A percentile compares a stretch with the other conserved stretches of the same genome.
phyloP scores from a whole-genome alignment of 1,140 invertebrate species.

The Parasteatoda tepidariorum region DNA sequence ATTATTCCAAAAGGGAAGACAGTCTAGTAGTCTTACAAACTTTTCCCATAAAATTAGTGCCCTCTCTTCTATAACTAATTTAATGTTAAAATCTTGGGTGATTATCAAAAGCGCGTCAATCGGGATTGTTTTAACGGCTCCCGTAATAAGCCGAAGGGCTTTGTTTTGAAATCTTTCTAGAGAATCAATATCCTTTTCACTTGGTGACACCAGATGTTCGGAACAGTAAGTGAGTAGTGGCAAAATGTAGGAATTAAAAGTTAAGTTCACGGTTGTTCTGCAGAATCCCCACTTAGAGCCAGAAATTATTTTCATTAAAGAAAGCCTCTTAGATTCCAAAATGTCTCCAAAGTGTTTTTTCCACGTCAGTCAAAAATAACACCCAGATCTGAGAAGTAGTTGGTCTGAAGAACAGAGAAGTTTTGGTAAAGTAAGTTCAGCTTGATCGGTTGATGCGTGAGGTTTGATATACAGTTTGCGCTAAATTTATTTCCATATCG shows the following conservation, averaged over 20 bases:
- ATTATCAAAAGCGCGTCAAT: not conserved
- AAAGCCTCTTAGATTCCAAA: not conserved
- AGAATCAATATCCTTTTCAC: no score
- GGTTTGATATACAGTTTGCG: not conserved
- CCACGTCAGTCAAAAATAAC: no score
- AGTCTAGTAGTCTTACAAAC: not conserved
- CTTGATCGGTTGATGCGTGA: not conserved
- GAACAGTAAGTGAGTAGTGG: no score
- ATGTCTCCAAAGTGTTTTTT: no score
- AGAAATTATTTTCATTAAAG: slow-evolving; percentile 7
- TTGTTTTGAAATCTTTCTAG: no score
- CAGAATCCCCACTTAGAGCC: not conserved
- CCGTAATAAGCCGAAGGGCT: no score
- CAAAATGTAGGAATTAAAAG: not conserved
- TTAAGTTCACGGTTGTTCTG: not conserved
- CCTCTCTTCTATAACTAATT: slow-evolving; percentile 3
- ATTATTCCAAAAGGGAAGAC: not conserved
- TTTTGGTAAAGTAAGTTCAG: no score
- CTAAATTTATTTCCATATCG: not conserved
- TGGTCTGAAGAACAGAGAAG: no score
- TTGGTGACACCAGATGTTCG: no score
- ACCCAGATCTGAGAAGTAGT: no score
- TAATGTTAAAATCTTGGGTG: not conserved
- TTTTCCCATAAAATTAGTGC: not conserved
- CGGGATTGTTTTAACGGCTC: no score